A percentile compares a stretch with the other conserved stretches of the same genome.
Conservation (phyloP, 1,140 invertebrate genomes). For the Neotoxoptera formosana region DNA sequence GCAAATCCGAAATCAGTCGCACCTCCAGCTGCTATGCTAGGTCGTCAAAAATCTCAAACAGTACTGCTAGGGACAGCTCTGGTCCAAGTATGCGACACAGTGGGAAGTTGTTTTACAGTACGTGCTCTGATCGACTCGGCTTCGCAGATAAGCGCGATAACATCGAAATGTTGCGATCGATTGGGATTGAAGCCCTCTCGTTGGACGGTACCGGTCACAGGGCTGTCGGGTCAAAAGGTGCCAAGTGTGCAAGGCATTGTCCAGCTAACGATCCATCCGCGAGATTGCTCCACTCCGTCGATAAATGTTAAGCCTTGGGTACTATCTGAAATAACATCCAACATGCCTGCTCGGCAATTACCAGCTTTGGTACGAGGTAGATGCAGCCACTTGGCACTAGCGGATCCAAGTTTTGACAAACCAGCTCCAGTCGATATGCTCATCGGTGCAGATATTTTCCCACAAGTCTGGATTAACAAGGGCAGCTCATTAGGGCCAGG, state of each 20-base stretch:
- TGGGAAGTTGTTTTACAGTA: neutral
- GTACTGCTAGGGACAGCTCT: neutral
- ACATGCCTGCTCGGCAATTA: neutral
- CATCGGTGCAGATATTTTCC: neutral
- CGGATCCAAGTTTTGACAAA: neutral
- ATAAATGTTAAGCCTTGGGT: neutral
- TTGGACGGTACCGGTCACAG: neutral
- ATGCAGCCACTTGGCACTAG: neutral
- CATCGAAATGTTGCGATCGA: too few relatives aligned
- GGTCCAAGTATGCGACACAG: neutral
- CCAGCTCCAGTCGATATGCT: neutral
- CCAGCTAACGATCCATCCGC: neutral
- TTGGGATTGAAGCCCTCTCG: neutral
- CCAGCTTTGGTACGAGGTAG: neutral
- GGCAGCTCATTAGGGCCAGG: neutral
- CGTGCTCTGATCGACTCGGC: too few relatives aligned
- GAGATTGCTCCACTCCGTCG: neutral
- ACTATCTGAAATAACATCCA: neutral
- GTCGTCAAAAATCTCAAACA: neutral
- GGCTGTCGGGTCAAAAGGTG: neutral
- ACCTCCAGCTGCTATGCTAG: neutral
- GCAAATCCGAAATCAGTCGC: neutral
- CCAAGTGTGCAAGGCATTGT: neutral
- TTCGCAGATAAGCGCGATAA: neutral
- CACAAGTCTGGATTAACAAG: neutral